phyloP scores from a whole-genome alignment of 2,797 vertebrate species.

The Pseudochirops corinnae region DNA sequence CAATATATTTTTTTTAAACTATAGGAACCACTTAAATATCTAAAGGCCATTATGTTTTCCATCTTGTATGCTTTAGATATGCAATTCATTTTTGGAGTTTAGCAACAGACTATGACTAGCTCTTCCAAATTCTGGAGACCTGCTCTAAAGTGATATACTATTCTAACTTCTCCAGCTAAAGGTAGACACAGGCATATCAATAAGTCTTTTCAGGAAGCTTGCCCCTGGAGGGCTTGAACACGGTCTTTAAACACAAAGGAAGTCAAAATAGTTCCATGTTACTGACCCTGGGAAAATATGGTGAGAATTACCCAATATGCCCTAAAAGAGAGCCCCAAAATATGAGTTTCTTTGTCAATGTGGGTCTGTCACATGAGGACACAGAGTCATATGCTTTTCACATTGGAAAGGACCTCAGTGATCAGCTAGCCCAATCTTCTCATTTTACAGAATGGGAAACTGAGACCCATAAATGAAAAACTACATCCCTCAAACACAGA shows the following conservation, averaged over 20 bases:
- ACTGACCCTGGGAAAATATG: constrained; percentile 32
- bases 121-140: neutral
- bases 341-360: constrained; percentile 50
- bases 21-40: neutral
- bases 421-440: neutral
- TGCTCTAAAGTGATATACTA: neutral
- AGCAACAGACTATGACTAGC: neutral
- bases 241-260: constrained; percentile 54
- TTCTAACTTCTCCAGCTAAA: neutral
- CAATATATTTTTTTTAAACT: neutral
- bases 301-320: constrained; percentile 59
- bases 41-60: neutral
- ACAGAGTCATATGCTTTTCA: neutral
- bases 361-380: constrained; percentile 20
- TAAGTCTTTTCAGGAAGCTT: neutral
- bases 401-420: neutral
- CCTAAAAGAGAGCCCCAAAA: constrained; percentile 67
- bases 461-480: neutral
- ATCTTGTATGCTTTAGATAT: neutral
- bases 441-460: neutral
- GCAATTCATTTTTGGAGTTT: neutral
- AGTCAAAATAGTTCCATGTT: constrained; percentile 54
- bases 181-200: neutral
- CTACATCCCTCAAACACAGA: neutral
- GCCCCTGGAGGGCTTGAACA: neutral